Base-by-base conservation (phyloP, 2,113 vertebrate genomes). In the Aptenodytes patagonicus region DNA sequence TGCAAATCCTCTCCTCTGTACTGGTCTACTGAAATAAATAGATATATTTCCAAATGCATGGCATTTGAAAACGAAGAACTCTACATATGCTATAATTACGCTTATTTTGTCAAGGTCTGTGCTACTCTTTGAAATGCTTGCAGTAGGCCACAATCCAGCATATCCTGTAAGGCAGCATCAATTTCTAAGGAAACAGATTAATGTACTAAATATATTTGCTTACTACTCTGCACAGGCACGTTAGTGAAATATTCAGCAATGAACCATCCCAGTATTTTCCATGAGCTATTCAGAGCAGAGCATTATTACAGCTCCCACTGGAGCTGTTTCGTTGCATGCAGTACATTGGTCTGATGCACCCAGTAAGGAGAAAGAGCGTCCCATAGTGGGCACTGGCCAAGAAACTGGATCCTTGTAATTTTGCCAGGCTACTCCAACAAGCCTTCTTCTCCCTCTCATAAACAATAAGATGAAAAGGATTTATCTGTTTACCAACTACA, bases 1-100 rank as follows among this genome's bases (percentile, higher is more conserved):
- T 69, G 18, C 65, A 95, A 89, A 95, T 78, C 36, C 13, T 86
- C 34, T 84, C 26, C 52, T 93, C 70, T 84, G 15, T 51, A n/a
- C 32, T 54, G 11, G 29, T 84, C 72, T 69, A 2, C 65, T 69
- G 55, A 83, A 89, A 78, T 7, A 83, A 89, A 78, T 10, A 92
- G 62, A 83, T 66, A 11, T 28, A 71, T 38, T 87, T 95, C n/a
- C 47, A 95, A 93, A 90, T 42, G 18, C 12, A 73, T 31, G 75
- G 51, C 82, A 88, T 94, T 91, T 93, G 82, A 76, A 95, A 96
- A 79, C 24, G 17, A 90, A 61, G 42, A 92, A 71, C 11, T 84
- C 40, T 76, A 57, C 64, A 46, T 87, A 79, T 40, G 81, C 26
- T 90, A 20, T 68, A 83, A 94, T 68, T 81, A 71, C 0, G 0